These are phyloP conservation scores for Gambelia wislizenii DNA, from an alignment of 2,797 vertebrate genomes.

Conservation along the genomic window DNA sequence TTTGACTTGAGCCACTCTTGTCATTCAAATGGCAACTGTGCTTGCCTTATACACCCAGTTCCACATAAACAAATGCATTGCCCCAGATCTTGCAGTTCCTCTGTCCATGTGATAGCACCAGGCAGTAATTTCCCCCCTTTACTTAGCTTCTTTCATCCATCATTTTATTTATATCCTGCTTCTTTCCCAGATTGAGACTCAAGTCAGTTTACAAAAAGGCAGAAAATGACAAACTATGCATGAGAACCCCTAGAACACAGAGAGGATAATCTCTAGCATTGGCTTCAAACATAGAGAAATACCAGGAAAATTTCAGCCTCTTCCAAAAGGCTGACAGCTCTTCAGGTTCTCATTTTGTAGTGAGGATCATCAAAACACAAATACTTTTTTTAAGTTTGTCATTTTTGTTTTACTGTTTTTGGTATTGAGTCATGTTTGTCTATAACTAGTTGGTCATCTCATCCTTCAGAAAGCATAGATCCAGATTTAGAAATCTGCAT, in stretches of 20 bases:
- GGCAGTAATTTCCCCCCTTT: background rate
- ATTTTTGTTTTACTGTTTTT: background rate
- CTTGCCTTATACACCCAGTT: background rate
- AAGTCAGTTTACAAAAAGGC: no score
- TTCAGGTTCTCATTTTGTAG: background rate
- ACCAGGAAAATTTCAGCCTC: background rate
- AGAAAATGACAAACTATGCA: background rate
- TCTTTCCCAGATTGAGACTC: no score
- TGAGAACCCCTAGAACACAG: background rate
- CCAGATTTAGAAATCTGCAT: no score
- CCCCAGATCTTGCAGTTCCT: background rate
- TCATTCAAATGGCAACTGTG: no score
- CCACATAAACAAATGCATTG: background rate
- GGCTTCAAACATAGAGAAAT: background rate
- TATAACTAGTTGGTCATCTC: no score
- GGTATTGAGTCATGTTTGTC: background rate
- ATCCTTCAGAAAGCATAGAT: no score
- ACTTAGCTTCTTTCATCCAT: background rate
- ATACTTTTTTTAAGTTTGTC: background rate
- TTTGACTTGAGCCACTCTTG: no score
- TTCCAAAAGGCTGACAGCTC: background rate
- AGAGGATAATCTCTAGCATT: background rate
- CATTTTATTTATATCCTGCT: no score
- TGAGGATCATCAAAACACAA: no score
- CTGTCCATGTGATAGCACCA: background rate